Percentiles rank a stretch among this genome's conserved stretches.
Conservation (phyloP, 2,888 invertebrate species). For the Sarcophaga caerulescens region DNA sequence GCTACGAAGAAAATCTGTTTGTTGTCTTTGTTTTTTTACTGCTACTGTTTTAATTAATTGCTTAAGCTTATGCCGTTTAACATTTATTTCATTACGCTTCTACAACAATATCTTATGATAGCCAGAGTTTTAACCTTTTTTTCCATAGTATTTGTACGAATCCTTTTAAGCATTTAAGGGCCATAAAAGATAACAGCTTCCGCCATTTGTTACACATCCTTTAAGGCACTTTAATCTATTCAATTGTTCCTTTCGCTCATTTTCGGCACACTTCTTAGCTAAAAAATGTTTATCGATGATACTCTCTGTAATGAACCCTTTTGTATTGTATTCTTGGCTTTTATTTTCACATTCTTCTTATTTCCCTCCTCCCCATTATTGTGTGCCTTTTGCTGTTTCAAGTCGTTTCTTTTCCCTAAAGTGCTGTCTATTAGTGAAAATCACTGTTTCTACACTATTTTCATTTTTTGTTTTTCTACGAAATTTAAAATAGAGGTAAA, state of each 20-base stretch:
- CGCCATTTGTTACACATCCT: slow-evolving; percentile 52
- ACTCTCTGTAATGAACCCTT: slow-evolving; percentile 48
- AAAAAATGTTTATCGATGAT: slow-evolving; percentile 33
- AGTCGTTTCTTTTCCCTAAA: not conserved
- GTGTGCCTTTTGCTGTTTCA: slow-evolving; percentile 20
- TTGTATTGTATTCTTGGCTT: not conserved
- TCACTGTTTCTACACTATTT: not conserved
- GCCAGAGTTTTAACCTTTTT: slow-evolving; percentile 10
- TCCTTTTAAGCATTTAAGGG: slow-evolving; percentile 58
- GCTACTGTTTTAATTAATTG: slow-evolving; percentile 52
- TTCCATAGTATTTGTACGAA: not conserved
- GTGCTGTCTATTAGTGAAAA: not conserved
- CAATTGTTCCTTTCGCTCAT: slow-evolving; percentile 18
- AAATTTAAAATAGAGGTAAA: not conserved
- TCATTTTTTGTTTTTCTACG: too few relatives aligned
- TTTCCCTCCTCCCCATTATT: slow-evolving; percentile 7
- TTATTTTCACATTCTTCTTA: not conserved
- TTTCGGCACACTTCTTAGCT: slow-evolving; percentile 42
- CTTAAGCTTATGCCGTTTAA: slow-evolving; percentile 57
- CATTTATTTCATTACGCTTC: slow-evolving; percentile 35
- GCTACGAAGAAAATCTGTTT: slow-evolving; percentile 45
- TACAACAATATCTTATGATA: slow-evolving; percentile 33
- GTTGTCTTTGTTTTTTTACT: not conserved
- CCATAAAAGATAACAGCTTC: slow-evolving; percentile 64
- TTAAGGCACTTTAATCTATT: not conserved